Evolutionary conservation across 1,140 invertebrate genomes (phyloP).

Genomic region (Littorina saxatilis): DNA sequence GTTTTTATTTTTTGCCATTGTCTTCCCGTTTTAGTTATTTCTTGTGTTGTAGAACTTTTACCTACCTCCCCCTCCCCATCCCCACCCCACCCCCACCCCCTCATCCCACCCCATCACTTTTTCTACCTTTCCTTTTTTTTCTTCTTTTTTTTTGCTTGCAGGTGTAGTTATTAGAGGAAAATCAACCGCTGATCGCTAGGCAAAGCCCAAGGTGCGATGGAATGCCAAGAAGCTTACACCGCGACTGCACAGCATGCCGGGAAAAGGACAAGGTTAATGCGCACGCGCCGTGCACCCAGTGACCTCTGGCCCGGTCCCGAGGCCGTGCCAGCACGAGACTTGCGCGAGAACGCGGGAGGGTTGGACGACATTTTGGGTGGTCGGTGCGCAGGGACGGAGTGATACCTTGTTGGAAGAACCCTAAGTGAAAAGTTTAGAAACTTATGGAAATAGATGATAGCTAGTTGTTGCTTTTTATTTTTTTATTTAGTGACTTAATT

Average conservation of each 20-base stretch:
- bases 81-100: too few relatives aligned
- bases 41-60: too few relatives aligned
- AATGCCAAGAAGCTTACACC: background rate
- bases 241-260: background rate
- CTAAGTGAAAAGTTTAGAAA: background rate
- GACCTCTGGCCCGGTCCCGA: background rate
- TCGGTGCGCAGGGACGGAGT: background rate
- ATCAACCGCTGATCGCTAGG: too few relatives aligned
- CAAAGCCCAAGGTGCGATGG: background rate
- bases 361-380: background rate
- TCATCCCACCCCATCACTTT: too few relatives aligned
- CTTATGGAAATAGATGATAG: too few relatives aligned
- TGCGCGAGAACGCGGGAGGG: background rate
- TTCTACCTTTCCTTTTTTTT: background rate
- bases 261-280: background rate
- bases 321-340: constrained; percentile 7
- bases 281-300: constrained; percentile 4
- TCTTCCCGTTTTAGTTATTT: too few relatives aligned
- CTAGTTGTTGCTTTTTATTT: too few relatives aligned
- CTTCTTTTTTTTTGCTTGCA: too few relatives aligned
- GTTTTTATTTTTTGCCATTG: too few relatives aligned
- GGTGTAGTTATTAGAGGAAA: too few relatives aligned
- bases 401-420: background rate
- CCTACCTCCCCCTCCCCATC: too few relatives aligned
- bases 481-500: too few relatives aligned